Conservation (phyloP, 2,888 invertebrate species). For the Spilarctia lutea region DNA sequence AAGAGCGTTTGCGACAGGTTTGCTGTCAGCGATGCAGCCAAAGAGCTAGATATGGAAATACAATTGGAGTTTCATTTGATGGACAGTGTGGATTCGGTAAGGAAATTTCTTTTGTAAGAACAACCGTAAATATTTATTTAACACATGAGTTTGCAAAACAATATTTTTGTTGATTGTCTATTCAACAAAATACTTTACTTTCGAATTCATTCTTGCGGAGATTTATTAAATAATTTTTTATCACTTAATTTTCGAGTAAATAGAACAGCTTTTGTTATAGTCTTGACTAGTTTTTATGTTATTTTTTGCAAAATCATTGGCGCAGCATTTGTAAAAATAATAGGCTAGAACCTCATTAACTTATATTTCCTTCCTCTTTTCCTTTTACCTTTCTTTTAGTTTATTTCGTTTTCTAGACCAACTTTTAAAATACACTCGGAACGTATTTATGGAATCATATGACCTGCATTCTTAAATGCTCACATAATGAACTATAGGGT, state of each 20-base stretch:
- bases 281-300: not conserved
- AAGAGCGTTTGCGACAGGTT: slow-evolving; percentile 92
- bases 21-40: slow-evolving; percentile 91
- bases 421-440: not conserved
- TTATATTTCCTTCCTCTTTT: too few species aligned
- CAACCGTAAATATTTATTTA: not conserved
- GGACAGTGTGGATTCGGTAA: slow-evolving; percentile 80
- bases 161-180: not conserved
- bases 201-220: not conserved
- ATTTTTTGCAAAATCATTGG: not conserved
- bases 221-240: not conserved
- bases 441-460: not conserved
- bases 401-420: too few species aligned
- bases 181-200: not conserved
- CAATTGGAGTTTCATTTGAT: slow-evolving; percentile 90
- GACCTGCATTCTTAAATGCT: not conserved
- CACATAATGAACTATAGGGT: too few species aligned
- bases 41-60: slow-evolving; percentile 91
- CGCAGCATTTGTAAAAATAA: too few species aligned
- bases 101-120: not conserved
- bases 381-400: too few species aligned
- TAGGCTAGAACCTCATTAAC: too few species aligned
- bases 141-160: too few species aligned
- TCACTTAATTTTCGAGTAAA: not conserved
- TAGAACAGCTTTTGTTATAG: not conserved